Evolutionary conservation across 1,140 invertebrate species (phyloP), one percentile per base, ranked within the genome.

Genomic region (Delia radicum): DNA sequence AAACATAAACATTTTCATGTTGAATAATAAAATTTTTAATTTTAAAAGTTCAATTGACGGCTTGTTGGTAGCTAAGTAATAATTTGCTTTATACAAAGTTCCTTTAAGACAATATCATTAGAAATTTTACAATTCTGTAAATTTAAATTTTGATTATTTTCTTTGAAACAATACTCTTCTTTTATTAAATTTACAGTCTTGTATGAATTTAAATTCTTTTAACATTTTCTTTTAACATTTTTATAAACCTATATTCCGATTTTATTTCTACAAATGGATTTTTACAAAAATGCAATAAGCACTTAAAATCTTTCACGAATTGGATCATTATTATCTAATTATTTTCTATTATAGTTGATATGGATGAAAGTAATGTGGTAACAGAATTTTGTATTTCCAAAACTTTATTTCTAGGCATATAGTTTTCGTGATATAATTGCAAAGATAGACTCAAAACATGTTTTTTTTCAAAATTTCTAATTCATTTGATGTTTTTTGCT

Each of bases 361-460:
- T 61, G 29, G 48, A 48, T 48, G 28, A 71, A 61, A 76, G 48
- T 21, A 76, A 37, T 37, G 7, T 13, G 13, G 65, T 31, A 28
- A 76, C 46, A 65, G 71, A 55, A 55, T 72, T 72, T 76, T 76
- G 75, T 21, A 72, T 71, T n/a, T n/a, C n/a, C n/a, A n/a, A n/a
- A n/a, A n/a, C n/a, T n/a, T n/a, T n/a, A n/a, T n/a, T n/a, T n/a
- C 7, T 61, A 18, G 75, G 65, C 75, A 75, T 71, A 61, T 13
- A 55, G 37, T 27, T 75, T 72, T 69, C 24, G 12, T 18, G 12
- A 72, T 75, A 61, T 27, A 75, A 42, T 15, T 61, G 31, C 13
- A 75, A 42, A 67, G 48, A 75, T 26, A 67, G 63, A 67, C n/a
- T n/a, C 7, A 15, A 67, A 67, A 67, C 18, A 62, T 18, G 24